These are phyloP conservation scores for Picus viridis DNA, from an alignment of 2,797 vertebrate genomes.

Conservation along the genomic window DNA sequence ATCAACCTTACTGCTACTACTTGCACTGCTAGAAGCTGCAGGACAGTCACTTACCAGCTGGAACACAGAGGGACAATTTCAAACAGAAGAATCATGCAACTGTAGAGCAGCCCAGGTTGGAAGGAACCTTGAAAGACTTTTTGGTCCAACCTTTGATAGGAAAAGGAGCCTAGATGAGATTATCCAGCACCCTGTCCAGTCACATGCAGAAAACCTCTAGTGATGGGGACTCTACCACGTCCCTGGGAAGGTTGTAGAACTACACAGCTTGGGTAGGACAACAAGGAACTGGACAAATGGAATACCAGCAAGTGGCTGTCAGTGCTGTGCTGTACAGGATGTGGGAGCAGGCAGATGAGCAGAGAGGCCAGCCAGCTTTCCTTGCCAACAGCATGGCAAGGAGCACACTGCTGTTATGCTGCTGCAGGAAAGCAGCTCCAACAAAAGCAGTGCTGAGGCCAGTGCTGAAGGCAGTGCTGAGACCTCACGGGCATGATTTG, in stretches of 20 bases:
- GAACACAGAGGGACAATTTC: not conserved
- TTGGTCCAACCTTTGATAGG: not conserved
- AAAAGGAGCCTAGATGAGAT: not conserved
- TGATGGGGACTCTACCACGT: not conserved
- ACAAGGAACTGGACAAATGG: not conserved
- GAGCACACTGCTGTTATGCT: fast-evolving
- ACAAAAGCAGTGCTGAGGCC: not conserved
- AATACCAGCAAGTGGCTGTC: not conserved
- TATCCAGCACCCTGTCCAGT: not conserved
- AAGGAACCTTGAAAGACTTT: not conserved
- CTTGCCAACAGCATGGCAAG: fast-evolving
- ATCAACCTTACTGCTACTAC: not conserved
- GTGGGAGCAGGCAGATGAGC: not conserved
- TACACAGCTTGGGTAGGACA: not conserved
- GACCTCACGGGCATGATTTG: not conserved
- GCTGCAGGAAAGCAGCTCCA: not conserved
- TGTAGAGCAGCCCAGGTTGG: not conserved
- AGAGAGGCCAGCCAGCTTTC: not conserved
- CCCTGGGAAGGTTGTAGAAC: not conserved
- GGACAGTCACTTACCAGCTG: not conserved
- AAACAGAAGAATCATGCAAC: not conserved
- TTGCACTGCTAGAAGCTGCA: not conserved
- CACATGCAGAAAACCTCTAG: fast-evolving
- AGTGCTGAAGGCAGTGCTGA: not conserved
- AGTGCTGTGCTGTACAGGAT: not conserved